Percentiles rank a stretch among this genome's conserved stretches.
Conservation (phyloP, 2,888 invertebrate species). For the Carabus problematicus region DNA sequence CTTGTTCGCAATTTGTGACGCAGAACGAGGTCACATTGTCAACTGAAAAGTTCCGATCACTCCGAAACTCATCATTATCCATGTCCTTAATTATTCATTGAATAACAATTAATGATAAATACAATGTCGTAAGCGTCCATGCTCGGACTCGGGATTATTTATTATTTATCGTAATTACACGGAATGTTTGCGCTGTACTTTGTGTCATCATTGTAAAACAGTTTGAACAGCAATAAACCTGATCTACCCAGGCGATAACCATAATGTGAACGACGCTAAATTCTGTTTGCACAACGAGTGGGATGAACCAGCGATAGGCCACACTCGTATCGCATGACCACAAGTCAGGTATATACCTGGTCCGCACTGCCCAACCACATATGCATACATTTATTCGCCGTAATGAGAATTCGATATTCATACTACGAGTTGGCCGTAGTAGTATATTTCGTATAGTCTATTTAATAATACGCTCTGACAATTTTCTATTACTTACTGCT, state of each 20-base stretch:
- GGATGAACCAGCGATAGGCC: no score
- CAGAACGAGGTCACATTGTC: background rate
- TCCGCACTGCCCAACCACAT: background rate
- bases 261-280: conserved; percentile 36
- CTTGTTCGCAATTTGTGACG: no score
- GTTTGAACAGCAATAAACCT: conserved; percentile 31
- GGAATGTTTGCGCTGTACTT: conserved; percentile 21
- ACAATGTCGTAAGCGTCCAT: conserved; percentile 12
- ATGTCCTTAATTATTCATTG: conserved; percentile 23
- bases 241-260: conserved; percentile 25
- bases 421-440: no score
- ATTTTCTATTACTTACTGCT: no score
- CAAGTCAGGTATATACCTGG: background rate
- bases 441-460: no score
- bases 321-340: no score
- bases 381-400: background rate
- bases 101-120: conserved; percentile 23
- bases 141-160: conserved; percentile 19
- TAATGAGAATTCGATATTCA: background rate
- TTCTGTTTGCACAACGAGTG: conserved; percentile 28
- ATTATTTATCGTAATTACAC: conserved; percentile 38
- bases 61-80: conserved; percentile 1
- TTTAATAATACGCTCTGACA: no score
- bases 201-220: conserved; percentile 38
- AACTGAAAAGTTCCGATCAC: background rate